Evolutionary conservation across 92 coral and sea anemone genomes (phyloP).

Genomic region (Nematostella vectensis): DNA sequence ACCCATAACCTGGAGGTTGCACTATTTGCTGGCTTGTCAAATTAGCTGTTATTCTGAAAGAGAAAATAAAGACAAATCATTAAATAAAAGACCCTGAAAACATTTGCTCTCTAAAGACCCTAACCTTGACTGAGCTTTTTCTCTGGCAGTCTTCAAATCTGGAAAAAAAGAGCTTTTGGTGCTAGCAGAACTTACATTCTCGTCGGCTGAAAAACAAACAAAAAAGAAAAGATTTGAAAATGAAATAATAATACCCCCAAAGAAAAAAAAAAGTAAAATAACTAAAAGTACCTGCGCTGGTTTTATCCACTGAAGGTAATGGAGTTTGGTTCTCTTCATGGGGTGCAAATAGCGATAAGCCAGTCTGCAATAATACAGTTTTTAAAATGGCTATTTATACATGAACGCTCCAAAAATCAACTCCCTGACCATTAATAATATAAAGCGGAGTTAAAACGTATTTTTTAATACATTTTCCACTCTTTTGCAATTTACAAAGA

Average conservation of each 20-base stretch:
- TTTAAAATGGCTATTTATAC: no score
- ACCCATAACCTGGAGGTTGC: not conserved
- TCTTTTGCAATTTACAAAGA: no score
- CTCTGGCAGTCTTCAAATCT: slow-evolving; percentile 45
- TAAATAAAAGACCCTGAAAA: not conserved
- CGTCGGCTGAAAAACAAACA: slow-evolving; percentile 3
- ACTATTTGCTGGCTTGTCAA: not conserved
- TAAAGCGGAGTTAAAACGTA: no score
- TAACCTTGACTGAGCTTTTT: slow-evolving; percentile 52
- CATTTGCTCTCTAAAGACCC: no score
- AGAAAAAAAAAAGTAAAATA: no score
- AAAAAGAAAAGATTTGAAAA: no score
- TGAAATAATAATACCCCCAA: no score
- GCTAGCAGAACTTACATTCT: not conserved
- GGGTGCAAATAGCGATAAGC: not conserved
- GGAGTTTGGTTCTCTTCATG: slow-evolving; percentile 4
- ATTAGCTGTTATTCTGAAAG: not conserved
- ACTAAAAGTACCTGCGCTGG: not conserved
- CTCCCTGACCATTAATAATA: no score
- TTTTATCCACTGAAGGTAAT: not conserved
- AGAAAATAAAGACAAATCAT: not conserved
- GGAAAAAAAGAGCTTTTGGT: slow-evolving; percentile 22
- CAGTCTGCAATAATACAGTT: not conserved
- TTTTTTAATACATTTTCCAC: no score
- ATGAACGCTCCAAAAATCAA: no score